Conservation (phyloP, 2,888 invertebrate genomes). For the Eupithecia subfuscata region DNA sequence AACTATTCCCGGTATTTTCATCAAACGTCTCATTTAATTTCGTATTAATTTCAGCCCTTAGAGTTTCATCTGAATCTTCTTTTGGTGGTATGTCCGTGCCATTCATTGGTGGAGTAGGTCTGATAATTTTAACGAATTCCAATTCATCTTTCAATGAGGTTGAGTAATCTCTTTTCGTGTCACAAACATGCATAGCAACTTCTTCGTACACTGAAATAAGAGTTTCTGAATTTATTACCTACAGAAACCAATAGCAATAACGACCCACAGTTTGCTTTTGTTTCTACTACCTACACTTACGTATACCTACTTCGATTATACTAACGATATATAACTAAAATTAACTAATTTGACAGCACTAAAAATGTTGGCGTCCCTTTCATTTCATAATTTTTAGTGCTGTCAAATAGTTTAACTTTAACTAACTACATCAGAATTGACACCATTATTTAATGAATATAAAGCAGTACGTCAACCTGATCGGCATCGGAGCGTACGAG, state of each 20-base stretch:
- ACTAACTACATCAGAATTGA: too few relatives aligned
- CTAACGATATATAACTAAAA: too few relatives aligned
- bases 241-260: not conserved
- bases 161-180: constrained; percentile 9
- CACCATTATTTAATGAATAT: too few relatives aligned
- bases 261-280: not conserved
- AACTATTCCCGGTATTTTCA: not conserved
- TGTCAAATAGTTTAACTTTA: too few relatives aligned
- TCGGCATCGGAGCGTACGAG: too few relatives aligned
- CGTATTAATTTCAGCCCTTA: not conserved
- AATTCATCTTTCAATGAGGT: constrained; percentile 18
- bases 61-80: not conserved
- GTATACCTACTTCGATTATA: too few relatives aligned
- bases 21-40: not conserved
- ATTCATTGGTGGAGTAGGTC: not conserved
- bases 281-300: too few relatives aligned
- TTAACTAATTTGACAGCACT: too few relatives aligned
- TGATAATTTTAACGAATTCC: constrained; percentile 17
- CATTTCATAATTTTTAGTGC: too few relatives aligned
- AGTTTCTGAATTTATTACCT: not conserved
- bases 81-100: not conserved
- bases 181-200: constrained; percentile 13
- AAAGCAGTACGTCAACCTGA: too few relatives aligned
- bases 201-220: constrained; percentile 28
- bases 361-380: too few relatives aligned